These are phyloP conservation scores for Drosophila biarmipes DNA, from an alignment of 1,140 invertebrate species.

Conservation along the genomic window DNA sequence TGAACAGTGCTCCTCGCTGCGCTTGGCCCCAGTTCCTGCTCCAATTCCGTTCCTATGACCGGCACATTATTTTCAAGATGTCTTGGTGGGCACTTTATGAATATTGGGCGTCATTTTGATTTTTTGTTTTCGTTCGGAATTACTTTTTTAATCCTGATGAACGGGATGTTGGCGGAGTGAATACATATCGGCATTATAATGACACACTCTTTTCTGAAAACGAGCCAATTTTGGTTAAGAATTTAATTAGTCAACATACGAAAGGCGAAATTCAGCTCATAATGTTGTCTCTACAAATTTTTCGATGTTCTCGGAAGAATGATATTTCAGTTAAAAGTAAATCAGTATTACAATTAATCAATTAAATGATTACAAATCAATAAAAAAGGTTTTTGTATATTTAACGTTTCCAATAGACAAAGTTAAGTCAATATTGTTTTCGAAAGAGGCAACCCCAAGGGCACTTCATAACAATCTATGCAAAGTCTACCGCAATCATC, in stretches of 20 bases:
- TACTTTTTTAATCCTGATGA: background rate
- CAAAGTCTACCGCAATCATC: background rate
- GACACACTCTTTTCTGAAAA: too few species aligned
- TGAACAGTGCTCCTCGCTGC: conserved; percentile 18
- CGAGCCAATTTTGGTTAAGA: too few species aligned
- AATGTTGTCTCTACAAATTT: too few species aligned
- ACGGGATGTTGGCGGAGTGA: background rate
- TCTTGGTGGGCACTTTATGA: conserved; percentile 50
- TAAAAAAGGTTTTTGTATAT: too few species aligned
- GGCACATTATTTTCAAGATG: conserved; percentile 74
- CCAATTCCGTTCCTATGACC: conserved; percentile 41
- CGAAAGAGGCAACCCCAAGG: background rate
- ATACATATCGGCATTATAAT: background rate
- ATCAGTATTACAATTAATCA: too few species aligned
- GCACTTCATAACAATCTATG: background rate
- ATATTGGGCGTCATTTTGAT: conserved; percentile 31
- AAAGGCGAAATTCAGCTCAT: too few species aligned
- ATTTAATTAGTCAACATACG: too few species aligned
- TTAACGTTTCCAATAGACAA: too few species aligned
- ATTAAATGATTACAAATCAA: too few species aligned
- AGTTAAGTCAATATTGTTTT: background rate
- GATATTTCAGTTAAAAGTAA: too few species aligned
- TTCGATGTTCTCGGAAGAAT: too few species aligned
- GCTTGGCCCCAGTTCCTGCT: conserved; percentile 15
- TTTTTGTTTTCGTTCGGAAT: conserved; percentile 21